Evolutionary conservation across 2,888 invertebrate genomes (phyloP).

Genomic region (Latrodectus hesperus): DNA sequence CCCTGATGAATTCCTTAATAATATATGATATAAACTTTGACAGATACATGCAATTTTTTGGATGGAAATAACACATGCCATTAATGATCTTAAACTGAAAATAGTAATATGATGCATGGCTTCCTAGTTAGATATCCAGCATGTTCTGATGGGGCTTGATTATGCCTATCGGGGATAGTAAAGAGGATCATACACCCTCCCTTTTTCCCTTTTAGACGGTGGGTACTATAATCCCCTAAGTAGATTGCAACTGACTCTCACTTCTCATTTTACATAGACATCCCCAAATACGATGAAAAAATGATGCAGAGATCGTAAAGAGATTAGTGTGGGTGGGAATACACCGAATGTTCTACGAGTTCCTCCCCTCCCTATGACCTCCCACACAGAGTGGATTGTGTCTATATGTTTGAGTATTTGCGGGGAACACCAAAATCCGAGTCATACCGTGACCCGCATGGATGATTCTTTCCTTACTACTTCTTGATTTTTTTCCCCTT

Average conservation of each 20-base stretch:
- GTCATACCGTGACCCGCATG: slow-evolving; percentile 57
- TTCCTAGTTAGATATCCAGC: no score
- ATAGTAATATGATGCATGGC: no score
- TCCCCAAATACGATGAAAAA: slow-evolving; percentile 61
- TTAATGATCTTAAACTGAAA: no score
- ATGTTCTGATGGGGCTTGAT: no score
- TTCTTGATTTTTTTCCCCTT: background rate
- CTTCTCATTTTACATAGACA: slow-evolving; percentile 53
- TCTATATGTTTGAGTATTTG: slow-evolving; percentile 52
- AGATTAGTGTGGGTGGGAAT: background rate
- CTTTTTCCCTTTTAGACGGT: slow-evolving; percentile 34
- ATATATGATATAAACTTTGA: no score
- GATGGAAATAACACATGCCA: no score
- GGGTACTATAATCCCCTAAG: slow-evolving; percentile 62
- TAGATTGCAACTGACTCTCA: slow-evolving; percentile 42
- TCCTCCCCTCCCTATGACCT: background rate
- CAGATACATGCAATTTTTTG: no score
- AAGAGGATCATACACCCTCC: slow-evolving; percentile 52
- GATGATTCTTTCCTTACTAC: slow-evolving; percentile 11
- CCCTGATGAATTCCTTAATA: no score
- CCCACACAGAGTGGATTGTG: slow-evolving; percentile 34
- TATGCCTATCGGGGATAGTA: slow-evolving; percentile 11
- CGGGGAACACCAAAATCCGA: slow-evolving; percentile 44
- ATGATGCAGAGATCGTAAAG: slow-evolving; percentile 4
- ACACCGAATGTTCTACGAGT: slow-evolving; percentile 16